Base-by-base conservation (phyloP, 1,140 invertebrate species). In the Neelides sp. region DNA sequence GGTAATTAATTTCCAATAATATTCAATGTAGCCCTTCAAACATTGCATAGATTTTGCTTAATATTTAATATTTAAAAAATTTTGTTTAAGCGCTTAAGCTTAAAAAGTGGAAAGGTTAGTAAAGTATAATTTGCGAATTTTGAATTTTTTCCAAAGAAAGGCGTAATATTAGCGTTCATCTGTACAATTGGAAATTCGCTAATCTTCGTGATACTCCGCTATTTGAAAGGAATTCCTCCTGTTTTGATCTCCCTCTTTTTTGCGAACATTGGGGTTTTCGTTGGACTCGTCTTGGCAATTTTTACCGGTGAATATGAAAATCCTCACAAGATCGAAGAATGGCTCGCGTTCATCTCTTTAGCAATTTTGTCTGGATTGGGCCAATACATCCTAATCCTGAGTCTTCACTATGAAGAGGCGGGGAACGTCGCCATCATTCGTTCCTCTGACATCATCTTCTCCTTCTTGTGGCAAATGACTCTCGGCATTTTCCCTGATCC, bases 401-500 rank as follows among this genome's bases (percentile, higher is more conserved):
- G 46, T 3, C 32, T 54, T 10, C 52, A 54, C 32, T 22, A 10
- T 5, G 52, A 54, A 19, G 52, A 54, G n/a, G 52, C 52, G 10
- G 52, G 52, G 10, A 32, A 48, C 4, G 52, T 54, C 2, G 52
- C 52, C 20, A 13, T 54, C 13, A 26, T 48, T 22, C 36, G 52
- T 12, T 43, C 45, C 0, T 43, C 37, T 24, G 52, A 54, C 22
- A 46, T 54, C 19, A 54, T 54, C 36, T 54, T 54, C 28, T 48
- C 52, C 4, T 54, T 54, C 24, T 48, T 42, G 19, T 54, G 52
- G 52, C 52, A 54, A 28, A 43, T 48, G 39, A 36, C 48, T 22
- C 26, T 54, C 3, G 22, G 39, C 8, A 20, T 48, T n/a, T 43
- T 48, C 8, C 52, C 52, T 7, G 46, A 54, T 44, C 10, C 22